phyloP scores from a whole-genome alignment of 2,888 invertebrate species.

The Dendrolimus houi region DNA sequence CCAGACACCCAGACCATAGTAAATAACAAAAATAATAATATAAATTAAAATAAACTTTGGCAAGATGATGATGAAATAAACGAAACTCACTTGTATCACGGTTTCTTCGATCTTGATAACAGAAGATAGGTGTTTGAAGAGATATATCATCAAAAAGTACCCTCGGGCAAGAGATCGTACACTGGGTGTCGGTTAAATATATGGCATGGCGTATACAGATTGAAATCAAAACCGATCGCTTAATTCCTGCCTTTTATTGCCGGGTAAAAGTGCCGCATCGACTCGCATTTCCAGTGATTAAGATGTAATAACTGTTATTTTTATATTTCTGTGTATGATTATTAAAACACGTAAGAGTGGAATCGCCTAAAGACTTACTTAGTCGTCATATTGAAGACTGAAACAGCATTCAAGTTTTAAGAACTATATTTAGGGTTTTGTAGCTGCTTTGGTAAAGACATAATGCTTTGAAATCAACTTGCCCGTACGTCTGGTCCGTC shows the following conservation, averaged over 20 bases:
- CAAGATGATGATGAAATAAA: too few relatives aligned
- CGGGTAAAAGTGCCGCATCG: not conserved
- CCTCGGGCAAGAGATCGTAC: slow-evolving; percentile 21
- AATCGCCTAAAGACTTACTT: too few relatives aligned
- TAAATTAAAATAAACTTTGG: too few relatives aligned
- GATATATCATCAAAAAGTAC: slow-evolving; percentile 22
- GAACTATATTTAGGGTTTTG: too few relatives aligned
- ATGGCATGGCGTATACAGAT: slow-evolving; percentile 13
- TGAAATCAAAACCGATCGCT: slow-evolving; percentile 22
- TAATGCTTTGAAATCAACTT: too few relatives aligned
- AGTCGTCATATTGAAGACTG: too few relatives aligned
- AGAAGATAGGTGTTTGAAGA: slow-evolving; percentile 24
- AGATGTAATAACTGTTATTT: not conserved
- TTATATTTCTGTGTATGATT: not conserved
- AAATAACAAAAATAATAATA: too few relatives aligned
- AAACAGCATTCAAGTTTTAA: too few relatives aligned
- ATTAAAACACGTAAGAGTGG: too few relatives aligned
- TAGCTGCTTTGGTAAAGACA: too few relatives aligned
- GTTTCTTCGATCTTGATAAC: not conserved
- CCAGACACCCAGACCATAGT: too few relatives aligned
- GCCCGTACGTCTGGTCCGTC: too few relatives aligned
- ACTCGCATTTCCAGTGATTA: not conserved
- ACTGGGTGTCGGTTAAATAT: slow-evolving; percentile 39
- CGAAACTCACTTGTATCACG: not conserved
- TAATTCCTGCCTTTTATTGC: not conserved